Evolutionary conservation across 2,888 invertebrate species (phyloP).

Genomic region (Polia nebulosa): DNA sequence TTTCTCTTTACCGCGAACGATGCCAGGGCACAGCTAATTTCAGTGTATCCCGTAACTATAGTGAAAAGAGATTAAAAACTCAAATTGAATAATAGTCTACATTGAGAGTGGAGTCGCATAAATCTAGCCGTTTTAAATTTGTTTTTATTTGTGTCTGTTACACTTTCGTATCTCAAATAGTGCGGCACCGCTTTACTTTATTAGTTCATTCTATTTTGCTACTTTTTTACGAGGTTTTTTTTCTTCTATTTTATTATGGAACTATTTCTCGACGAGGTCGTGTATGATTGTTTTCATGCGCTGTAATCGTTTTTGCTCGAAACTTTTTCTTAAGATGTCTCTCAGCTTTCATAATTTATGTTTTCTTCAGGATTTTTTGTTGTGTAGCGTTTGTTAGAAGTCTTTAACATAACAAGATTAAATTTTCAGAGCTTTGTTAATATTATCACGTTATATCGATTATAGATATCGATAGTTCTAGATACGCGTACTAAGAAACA

Average conservation of each 20-base stretch:
- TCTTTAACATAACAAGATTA: background rate
- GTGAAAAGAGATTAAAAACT: constrained; percentile 42
- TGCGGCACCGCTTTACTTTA: constrained; percentile 55
- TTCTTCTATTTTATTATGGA: constrained; percentile 37
- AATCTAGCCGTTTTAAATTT: constrained; percentile 56
- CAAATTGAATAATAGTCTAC: constrained; percentile 57
- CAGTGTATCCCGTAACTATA: constrained; percentile 15
- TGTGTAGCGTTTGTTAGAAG: background rate
- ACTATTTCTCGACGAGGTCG: constrained; percentile 39
- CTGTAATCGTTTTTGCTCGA: constrained; percentile 46
- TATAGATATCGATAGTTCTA: constrained; percentile 20
- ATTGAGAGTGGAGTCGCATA: constrained; percentile 50
- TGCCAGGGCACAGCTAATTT: background rate
- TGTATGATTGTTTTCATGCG: constrained; percentile 51
- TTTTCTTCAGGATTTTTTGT: constrained; percentile 32
- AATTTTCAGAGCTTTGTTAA: background rate
- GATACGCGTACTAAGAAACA: constrained; percentile 15
- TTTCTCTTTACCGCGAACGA: background rate
- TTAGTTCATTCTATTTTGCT: constrained; percentile 48
- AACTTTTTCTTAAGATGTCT: constrained; percentile 32
- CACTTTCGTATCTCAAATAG: constrained; percentile 42
- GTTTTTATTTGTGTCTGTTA: constrained; percentile 59
- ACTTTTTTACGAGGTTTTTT: constrained; percentile 45
- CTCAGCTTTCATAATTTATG: constrained; percentile 36
- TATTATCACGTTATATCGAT: constrained; percentile 14